These are phyloP conservation scores for Bombus huntii DNA, from an alignment of 1,140 invertebrate genomes.

Conservation along the genomic window DNA sequence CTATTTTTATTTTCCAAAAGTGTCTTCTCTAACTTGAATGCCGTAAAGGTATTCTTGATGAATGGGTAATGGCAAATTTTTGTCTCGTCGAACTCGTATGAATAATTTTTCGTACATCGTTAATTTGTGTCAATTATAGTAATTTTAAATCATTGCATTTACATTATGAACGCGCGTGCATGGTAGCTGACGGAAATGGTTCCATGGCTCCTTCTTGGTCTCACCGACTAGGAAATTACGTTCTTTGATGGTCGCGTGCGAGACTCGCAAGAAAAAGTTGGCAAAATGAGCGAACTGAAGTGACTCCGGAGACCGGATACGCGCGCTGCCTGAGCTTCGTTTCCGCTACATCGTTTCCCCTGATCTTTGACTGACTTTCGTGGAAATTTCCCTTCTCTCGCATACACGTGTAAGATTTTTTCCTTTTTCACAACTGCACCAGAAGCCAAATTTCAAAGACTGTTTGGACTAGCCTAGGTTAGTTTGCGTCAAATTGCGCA, in stretches of 20 bases:
- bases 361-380: constrained; percentile 21
- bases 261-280: constrained; percentile 33
- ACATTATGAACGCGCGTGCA: background rate
- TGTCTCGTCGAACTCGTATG: too few relatives aligned
- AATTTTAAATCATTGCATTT: background rate
- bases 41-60: background rate
- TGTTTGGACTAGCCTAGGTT: background rate
- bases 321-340: background rate
- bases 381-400: background rate
- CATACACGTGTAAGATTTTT: background rate
- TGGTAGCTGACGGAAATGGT: background rate
- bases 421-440: background rate
- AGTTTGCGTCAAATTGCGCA: background rate
- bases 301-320: background rate
- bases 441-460: constrained; percentile 32
- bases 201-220: background rate
- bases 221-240: constrained; percentile 34
- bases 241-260: constrained; percentile 37
- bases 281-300: constrained; percentile 31
- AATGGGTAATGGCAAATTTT: too few relatives aligned
- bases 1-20: background rate
- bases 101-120: too few relatives aligned
- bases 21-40: background rate
- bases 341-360: constrained; percentile 10
- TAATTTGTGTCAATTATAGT: too few relatives aligned